Percentiles rank a stretch among this genome's conserved stretches.
Evolutionary conservation across 2,113 vertebrate species (phyloP).

Genomic region (Thermophis baileyi): DNA sequence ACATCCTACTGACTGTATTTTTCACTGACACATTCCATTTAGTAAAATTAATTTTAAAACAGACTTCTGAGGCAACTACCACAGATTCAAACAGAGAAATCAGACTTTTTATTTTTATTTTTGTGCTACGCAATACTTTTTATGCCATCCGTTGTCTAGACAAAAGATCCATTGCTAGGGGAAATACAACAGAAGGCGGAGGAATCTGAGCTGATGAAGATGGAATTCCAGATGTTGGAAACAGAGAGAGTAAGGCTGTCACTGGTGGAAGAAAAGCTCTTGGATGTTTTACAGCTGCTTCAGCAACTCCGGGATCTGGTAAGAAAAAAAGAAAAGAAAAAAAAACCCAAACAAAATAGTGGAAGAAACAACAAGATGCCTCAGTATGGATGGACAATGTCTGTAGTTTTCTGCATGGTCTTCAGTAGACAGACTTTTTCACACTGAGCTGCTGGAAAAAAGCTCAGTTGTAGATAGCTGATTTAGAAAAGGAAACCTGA

Average conservation of each 20-base stretch:
- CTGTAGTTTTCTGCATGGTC: not conserved
- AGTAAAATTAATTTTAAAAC: not conserved
- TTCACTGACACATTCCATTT: not conserved
- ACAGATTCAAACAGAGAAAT: not conserved
- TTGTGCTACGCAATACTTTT: slow-evolving; percentile 13
- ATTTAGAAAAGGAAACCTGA: not conserved
- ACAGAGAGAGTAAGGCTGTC: slow-evolving; percentile 86
- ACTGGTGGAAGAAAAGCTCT: slow-evolving; percentile 88
- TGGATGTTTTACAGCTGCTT: slow-evolving; percentile 87
- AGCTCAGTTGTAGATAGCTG: not conserved
- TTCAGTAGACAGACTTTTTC: not conserved
- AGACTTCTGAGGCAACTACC: not conserved
- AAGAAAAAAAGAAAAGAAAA: slow-evolving; percentile 1
- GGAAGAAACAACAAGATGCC: not conserved
- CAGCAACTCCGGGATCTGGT: slow-evolving; percentile 87
- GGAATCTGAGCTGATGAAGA: slow-evolving; percentile 78
- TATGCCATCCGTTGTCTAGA: slow-evolving; percentile 61
- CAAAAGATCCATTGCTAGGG: slow-evolving; percentile 73
- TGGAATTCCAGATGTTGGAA: slow-evolving; percentile 92
- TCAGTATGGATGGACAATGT: not conserved
- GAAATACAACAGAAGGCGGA: slow-evolving; percentile 80
- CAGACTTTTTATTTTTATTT: not conserved
- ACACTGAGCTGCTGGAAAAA: not conserved
- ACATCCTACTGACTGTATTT: not conserved
- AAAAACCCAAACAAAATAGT: not conserved